These are phyloP conservation scores for Stenolophus ochropezus DNA, from an alignment of 2,888 invertebrate genomes.

Conservation along the genomic window DNA sequence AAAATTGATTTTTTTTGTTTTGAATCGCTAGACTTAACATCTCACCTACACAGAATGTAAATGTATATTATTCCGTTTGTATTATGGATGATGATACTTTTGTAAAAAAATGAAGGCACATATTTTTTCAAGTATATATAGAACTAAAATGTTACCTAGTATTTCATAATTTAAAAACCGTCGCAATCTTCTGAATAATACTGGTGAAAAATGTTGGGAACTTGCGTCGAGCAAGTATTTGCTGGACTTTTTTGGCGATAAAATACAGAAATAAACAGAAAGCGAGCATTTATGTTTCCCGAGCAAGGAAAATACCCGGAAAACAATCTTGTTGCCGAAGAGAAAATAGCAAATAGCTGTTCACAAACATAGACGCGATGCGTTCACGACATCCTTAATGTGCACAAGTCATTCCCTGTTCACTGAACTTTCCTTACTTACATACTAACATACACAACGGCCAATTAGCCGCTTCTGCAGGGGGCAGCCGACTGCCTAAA, in stretches of 20 bases:
- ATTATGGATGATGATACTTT: no score
- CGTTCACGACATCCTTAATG: conserved; percentile 15
- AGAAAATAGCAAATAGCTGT: conserved; percentile 25
- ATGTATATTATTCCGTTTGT: no score
- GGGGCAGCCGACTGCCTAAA: not conserved
- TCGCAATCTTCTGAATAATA: not conserved
- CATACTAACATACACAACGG: not conserved
- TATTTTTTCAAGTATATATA: no score
- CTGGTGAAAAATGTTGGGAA: not conserved
- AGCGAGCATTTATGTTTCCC: conserved; percentile 26
- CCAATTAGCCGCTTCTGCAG: conserved; percentile 10
- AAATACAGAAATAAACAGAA: conserved; percentile 41
- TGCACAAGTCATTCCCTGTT: conserved; percentile 30
- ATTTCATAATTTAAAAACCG: not conserved
- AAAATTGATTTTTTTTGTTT: no score
- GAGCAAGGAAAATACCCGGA: conserved; percentile 32
- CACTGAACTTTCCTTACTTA: conserved; percentile 28
- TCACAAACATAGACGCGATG: not conserved
- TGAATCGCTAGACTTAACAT: no score
- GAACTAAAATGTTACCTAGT: not conserved
- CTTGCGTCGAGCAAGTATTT: not conserved
- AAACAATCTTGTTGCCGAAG: conserved; percentile 40
- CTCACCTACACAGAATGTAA: no score
- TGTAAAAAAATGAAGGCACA: no score
- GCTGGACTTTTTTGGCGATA: conserved; percentile 26